Conservation (phyloP, 2,888 invertebrate genomes). For the Eupeodes latifasciatus region DNA sequence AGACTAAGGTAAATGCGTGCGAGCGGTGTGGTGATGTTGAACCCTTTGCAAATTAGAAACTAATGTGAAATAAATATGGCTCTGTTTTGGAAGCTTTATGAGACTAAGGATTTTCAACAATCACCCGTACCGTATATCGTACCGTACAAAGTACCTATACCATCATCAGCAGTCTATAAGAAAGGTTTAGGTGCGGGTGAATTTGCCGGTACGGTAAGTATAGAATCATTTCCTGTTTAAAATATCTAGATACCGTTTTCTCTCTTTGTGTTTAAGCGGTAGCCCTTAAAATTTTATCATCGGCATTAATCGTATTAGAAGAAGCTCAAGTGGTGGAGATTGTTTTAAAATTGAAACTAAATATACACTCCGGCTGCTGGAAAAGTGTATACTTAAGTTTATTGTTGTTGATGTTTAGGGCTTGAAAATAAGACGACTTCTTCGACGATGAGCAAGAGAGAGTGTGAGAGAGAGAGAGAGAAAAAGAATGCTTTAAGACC, state of each 20-base stretch:
- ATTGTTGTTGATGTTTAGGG: slow-evolving; percentile 57
- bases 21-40: slow-evolving; percentile 31
- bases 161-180: no score
- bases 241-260: slow-evolving; percentile 10
- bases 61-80: slow-evolving; percentile 74
- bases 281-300: slow-evolving; percentile 76
- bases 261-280: slow-evolving; percentile 43
- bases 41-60: slow-evolving; percentile 74
- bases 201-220: neutral
- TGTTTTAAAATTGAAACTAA: slow-evolving; percentile 75
- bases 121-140: neutral
- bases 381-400: slow-evolving; percentile 57
- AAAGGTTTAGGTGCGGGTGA: no score
- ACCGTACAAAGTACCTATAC: no score
- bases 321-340: slow-evolving; percentile 48
- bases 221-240: neutral
- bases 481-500: neutral
- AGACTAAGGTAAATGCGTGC: slow-evolving; percentile 23
- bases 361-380: slow-evolving; percentile 45
- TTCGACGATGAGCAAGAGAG: neutral
- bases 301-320: slow-evolving; percentile 70
- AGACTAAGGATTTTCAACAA: slow-evolving; percentile 23
- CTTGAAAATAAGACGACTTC: neutral
- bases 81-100: slow-evolving; percentile 35
- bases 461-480: neutral